Evolutionary conservation across 2,797 vertebrate genomes (phyloP), one percentile per base, ranked within the genome.

Genomic region (Falco biarmicus): DNA sequence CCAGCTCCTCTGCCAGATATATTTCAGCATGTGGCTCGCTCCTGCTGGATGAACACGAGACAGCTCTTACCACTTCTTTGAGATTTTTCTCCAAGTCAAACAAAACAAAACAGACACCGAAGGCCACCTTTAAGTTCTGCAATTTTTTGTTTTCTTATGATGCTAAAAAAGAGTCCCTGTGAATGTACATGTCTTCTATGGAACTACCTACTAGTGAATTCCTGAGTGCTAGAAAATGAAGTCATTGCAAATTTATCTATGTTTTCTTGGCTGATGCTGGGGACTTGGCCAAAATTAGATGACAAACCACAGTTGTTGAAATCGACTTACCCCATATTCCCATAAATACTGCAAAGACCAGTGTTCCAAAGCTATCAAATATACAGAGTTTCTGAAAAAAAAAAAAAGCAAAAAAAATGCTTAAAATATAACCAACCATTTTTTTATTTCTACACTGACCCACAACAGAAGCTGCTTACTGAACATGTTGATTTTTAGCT

Each of bases 311-410:
- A 82, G 73, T 39, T 70, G 85, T 31, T 78, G 21, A 89, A 94
- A 90, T 59, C 1, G 3, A 96, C 99, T 99, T 98, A 99, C 99
- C 99, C 99, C 99, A 99, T 93, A 99, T 96, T 85, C 99, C 98
- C 99, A 99, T 99, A 97, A 99, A 99, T 81, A 99, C 98, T 32
- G 99, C 99, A 98, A 99, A 99, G 74, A 99, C 97, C 93, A 99
- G 96, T 2, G 99, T 99, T 93, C 99, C 99, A 98, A 98, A 99
- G 97, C 99, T 99, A 97, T 99, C 99, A 98, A 99, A 99, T 97
- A 99, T 98, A 94, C 98, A 99, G 68, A 99, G 98, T 98, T 98
- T 99, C 99, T 99, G 97, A 53, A 98, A 98, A 97, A 56, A 97
- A 8, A n/a, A 34, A 64, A 83, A 83, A 86, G 39, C 59, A 89